Conservation (phyloP, 2,888 invertebrate species). For the Pristionchus exspectatus region DNA sequence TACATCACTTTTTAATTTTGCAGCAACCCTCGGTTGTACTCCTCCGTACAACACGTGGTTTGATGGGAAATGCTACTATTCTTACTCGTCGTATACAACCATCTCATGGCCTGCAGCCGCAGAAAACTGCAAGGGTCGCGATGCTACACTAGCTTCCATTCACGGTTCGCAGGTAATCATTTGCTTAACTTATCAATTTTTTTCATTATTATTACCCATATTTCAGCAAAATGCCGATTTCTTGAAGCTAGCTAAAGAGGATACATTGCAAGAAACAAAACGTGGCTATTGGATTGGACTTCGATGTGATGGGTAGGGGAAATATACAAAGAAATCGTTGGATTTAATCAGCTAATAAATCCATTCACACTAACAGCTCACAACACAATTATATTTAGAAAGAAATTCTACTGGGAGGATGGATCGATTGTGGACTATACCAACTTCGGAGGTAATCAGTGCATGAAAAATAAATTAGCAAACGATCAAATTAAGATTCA, state of each 20-base stretch:
- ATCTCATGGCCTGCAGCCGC: neutral
- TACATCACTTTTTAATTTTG: neutral
- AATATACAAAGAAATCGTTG: neutral
- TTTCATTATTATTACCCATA: neutral
- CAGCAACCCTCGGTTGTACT: neutral
- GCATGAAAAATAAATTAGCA: neutral
- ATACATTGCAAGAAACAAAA: neutral
- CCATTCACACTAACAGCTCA: too few relatives aligned
- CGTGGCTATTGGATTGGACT: slow-evolving; percentile 35
- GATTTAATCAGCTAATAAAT: neutral
- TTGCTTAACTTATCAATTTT: neutral
- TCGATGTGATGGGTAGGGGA: neutral
- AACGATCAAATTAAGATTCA: neutral
- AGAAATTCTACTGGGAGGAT: slow-evolving; percentile 30
- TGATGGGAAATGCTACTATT: neutral
- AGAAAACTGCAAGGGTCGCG: neutral
- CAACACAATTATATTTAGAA: too few relatives aligned
- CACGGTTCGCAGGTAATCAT: slow-evolving; percentile 25
- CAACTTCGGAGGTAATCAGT: neutral
- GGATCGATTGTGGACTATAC: neutral
- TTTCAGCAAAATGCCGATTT: neutral
- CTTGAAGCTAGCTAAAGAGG: neutral
- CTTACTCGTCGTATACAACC: neutral
- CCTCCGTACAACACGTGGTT: slow-evolving; percentile 23
- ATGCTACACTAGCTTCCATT: neutral